phyloP scores from a whole-genome alignment of 1,140 invertebrate genomes.

The Probaryconus sp. region DNA sequence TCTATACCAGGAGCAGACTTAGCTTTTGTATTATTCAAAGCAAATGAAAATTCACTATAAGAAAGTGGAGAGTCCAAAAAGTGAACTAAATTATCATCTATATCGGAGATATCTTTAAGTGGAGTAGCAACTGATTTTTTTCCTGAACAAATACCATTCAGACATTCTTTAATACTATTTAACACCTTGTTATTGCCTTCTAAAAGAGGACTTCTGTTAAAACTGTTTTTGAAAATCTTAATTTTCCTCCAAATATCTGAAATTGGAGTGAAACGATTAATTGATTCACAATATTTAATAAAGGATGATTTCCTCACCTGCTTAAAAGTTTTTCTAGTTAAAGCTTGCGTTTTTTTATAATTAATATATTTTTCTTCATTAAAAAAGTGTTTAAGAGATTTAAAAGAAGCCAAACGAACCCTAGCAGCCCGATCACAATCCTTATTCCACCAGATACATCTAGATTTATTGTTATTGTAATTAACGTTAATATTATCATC shows the following conservation, averaged over 20 bases:
- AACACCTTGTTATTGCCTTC: constrained; percentile 4
- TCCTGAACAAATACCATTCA: constrained; percentile 7
- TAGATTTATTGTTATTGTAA: constrained; percentile 4
- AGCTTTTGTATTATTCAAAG: constrained; percentile 8
- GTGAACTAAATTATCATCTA: not conserved
- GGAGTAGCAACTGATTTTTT: constrained; percentile 1
- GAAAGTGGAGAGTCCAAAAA: constrained; percentile 5
- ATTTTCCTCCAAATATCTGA: constrained; percentile 22
- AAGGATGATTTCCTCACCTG: constrained; percentile 7
- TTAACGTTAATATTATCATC: not conserved
- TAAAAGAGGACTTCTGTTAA: not conserved
- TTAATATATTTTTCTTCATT: constrained; percentile 9
- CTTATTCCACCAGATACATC: constrained; percentile 21
- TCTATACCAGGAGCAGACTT: constrained; percentile 43
- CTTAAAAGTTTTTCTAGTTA: constrained; percentile 11
- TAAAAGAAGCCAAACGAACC: constrained; percentile 6
- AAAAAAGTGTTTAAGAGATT: constrained; percentile 7
- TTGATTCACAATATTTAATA: not conserved
- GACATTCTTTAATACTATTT: constrained; percentile 3
- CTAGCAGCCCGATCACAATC: constrained; percentile 17
- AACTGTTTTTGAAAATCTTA: constrained; percentile 22
- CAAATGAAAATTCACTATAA: constrained; percentile 10
- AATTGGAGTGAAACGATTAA: constrained; percentile 3
- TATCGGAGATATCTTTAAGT: not conserved
- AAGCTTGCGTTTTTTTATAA: constrained; percentile 18